Percentiles rank a stretch among this genome's conserved stretches.
Conservation (phyloP, 2,113 vertebrate genomes). For the Anolis carolinensis region DNA sequence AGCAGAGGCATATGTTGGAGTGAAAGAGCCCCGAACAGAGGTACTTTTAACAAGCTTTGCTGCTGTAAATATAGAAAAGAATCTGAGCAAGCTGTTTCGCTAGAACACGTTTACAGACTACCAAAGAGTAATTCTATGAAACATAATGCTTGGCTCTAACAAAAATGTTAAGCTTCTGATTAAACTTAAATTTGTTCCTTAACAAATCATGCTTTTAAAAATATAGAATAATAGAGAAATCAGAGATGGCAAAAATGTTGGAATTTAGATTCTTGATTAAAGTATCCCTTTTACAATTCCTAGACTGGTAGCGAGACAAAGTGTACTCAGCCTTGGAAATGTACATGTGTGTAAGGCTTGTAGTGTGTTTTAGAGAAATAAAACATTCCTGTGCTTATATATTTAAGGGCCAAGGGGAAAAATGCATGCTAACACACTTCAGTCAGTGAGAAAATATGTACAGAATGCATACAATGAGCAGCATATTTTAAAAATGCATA, state of each 20-base stretch:
- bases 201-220: neutral
- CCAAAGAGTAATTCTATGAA: conserved; percentile 53
- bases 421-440: too few relatives aligned
- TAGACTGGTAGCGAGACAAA: too few relatives aligned
- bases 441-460: too few relatives aligned
- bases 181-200: neutral
- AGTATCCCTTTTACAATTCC: too few relatives aligned
- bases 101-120: conserved; percentile 60
- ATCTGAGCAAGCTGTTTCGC: conserved; percentile 46
- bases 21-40: conserved; percentile 62
- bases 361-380: too few relatives aligned
- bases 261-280: too few relatives aligned
- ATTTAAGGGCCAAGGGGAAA: too few relatives aligned
- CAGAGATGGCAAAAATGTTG: neutral
- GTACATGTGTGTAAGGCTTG: too few relatives aligned
- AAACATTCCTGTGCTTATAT: too few relatives aligned
- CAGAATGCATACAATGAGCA: too few relatives aligned
- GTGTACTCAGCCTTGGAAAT: too few relatives aligned
- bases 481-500: too few relatives aligned
- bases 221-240: neutral
- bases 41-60: conserved; percentile 58
- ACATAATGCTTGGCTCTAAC: neutral
- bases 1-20: conserved; percentile 69
- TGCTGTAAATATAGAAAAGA: conserved; percentile 42
- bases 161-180: neutral